Conservation (phyloP, 1,140 invertebrate species). For the Lordiphosa collinella region DNA sequence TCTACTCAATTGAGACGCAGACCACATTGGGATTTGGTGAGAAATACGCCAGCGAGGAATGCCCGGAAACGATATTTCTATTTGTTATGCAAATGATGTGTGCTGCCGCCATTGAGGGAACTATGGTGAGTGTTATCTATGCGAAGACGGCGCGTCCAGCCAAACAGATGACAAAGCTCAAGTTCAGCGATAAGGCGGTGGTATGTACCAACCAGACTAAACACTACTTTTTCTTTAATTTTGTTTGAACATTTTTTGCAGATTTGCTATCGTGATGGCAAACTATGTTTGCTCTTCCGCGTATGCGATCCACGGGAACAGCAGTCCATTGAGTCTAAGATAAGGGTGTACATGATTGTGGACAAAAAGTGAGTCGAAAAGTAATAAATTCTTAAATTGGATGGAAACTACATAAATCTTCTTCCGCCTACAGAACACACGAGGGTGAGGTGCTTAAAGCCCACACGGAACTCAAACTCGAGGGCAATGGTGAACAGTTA, state of each 20-base stretch:
- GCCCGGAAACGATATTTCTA: slow-evolving; percentile 90
- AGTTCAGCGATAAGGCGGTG: slow-evolving; percentile 83
- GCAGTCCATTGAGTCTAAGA: slow-evolving; percentile 82
- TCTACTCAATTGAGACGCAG: slow-evolving; percentile 84
- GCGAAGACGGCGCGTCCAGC: slow-evolving; percentile 82
- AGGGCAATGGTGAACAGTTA: slow-evolving; percentile 79
- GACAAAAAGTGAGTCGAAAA: slow-evolving; percentile 64
- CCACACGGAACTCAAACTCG: slow-evolving; percentile 68
- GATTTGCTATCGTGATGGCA: slow-evolving; percentile 83
- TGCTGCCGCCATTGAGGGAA: slow-evolving; percentile 82
- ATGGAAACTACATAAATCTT: no score
- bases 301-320: slow-evolving; percentile 82
- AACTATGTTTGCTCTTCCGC: slow-evolving; percentile 83
- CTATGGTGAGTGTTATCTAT: slow-evolving; percentile 83
- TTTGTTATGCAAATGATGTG: slow-evolving; percentile 83
- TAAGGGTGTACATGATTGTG: slow-evolving; percentile 82
- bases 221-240: not conserved
- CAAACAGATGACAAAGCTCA: slow-evolving; percentile 80
- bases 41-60: slow-evolving; percentile 90
- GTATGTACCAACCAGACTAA: slow-evolving; percentile 71
- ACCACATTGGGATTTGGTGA: slow-evolving; percentile 86
- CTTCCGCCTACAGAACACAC: slow-evolving; percentile 41
- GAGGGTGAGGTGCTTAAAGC: slow-evolving; percentile 69
- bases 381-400: no score
- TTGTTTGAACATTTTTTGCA: slow-evolving; percentile 53